A percentile compares a stretch with the other conserved stretches of the same genome.
Evolutionary conservation across 2,113 vertebrate species (phyloP).

Genomic region (Mohoua ochrocephala): DNA sequence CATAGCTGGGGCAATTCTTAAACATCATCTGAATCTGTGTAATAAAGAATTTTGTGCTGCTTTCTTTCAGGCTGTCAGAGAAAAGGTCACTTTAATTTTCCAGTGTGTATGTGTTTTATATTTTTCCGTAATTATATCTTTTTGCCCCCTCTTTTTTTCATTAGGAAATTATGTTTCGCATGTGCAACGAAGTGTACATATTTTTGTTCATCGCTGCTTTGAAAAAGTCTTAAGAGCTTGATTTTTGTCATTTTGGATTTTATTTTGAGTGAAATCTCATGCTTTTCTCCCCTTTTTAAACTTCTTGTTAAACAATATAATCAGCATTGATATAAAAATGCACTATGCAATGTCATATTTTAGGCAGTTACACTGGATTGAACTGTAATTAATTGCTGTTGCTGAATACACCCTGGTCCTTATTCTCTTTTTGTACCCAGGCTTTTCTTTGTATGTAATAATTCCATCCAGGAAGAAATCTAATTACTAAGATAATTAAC

Average conservation of each 20-base stretch:
- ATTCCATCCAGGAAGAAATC: slow-evolving; percentile 74
- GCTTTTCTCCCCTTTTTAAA: neutral
- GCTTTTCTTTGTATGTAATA: slow-evolving; percentile 71
- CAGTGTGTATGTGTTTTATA: neutral
- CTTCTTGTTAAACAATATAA: slow-evolving; percentile 7
- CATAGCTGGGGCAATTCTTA: neutral
- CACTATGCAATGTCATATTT: slow-evolving; percentile 33
- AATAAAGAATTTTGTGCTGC: neutral
- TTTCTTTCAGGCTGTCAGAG: slow-evolving; percentile 20
- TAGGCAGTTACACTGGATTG: slow-evolving; percentile 32
- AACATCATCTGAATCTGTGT: neutral
- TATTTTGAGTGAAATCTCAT: slow-evolving; percentile 61
- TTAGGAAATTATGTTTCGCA: slow-evolving; percentile 41
- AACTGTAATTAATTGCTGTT: slow-evolving; percentile 68
- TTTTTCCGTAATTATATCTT: neutral
- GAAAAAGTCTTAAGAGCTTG: slow-evolving; percentile 27
- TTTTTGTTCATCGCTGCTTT: neutral
- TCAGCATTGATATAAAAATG: slow-evolving; percentile 28
- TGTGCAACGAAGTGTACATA: neutral
- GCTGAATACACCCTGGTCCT: slow-evolving; percentile 52
- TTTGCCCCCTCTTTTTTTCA: neutral
- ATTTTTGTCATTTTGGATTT: slow-evolving; percentile 56
- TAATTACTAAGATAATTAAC: slow-evolving; percentile 80
- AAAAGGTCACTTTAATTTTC: slow-evolving; percentile 25
- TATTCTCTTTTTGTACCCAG: slow-evolving; percentile 63